These are phyloP conservation scores for Panzeria rudis DNA, from an alignment of 2,888 invertebrate genomes.

Conservation along the genomic window DNA sequence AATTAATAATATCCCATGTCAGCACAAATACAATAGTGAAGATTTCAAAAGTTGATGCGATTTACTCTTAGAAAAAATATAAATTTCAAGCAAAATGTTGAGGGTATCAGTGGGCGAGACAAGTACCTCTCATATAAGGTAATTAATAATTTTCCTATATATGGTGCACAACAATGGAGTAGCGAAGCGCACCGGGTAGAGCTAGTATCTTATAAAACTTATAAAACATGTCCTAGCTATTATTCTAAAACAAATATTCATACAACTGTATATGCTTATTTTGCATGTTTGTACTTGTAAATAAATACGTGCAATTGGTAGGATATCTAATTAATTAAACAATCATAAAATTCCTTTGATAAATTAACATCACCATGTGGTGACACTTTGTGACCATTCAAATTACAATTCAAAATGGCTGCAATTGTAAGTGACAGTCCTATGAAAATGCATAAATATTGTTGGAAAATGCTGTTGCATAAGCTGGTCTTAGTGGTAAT, in stretches of 20 bases:
- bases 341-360: slow-evolving; percentile 78
- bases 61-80: too few relatives aligned
- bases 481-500: slow-evolving; percentile 34
- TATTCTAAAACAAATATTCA: background rate
- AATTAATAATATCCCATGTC: too few relatives aligned
- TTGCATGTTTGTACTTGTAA: background rate
- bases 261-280: too few relatives aligned
- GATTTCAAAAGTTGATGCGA: too few relatives aligned
- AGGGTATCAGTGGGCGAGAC: too few relatives aligned
- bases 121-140: too few relatives aligned
- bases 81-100: too few relatives aligned
- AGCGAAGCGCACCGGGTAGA: too few relatives aligned
- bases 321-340: slow-evolving; percentile 77
- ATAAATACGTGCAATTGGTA: slow-evolving; percentile 2
- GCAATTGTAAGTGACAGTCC: slow-evolving; percentile 67
- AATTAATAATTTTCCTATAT: too few relatives aligned
- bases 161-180: too few relatives aligned
- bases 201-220: background rate
- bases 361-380: slow-evolving; percentile 77
- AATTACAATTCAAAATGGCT: slow-evolving; percentile 73
- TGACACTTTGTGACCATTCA: slow-evolving; percentile 74
- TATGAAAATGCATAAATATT: slow-evolving; percentile 58
- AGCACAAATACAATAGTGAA: too few relatives aligned
- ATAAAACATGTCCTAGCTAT: background rate
- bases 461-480: slow-evolving; percentile 39